A percentile compares a stretch with the other conserved stretches of the same genome.
These are phyloP conservation scores for Pagetopsis macropterus DNA, from an alignment of 2,797 vertebrate genomes.

Conservation along the genomic window DNA sequence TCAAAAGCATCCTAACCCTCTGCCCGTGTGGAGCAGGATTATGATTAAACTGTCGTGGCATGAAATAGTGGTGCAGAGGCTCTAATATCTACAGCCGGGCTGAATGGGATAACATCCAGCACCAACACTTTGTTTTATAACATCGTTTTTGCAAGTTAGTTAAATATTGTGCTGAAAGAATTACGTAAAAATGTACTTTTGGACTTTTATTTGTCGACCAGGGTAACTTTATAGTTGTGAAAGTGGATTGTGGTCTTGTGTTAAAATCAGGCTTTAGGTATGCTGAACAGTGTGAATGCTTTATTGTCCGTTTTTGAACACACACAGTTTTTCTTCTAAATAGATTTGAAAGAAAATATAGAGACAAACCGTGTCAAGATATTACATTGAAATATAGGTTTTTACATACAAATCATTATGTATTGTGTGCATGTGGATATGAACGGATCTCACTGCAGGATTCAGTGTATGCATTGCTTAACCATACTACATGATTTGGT, in stretches of 20 bases:
- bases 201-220: not conserved
- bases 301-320: not conserved
- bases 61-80: conserved; percentile 31
- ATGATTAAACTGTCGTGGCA: conserved; percentile 52
- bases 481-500: not conserved
- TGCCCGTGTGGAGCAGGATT: conserved; percentile 49
- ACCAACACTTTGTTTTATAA: conserved; percentile 30
- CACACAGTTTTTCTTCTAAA: not conserved
- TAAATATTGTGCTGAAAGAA: conserved; percentile 28
- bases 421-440: not conserved
- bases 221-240: not conserved
- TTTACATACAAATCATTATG: not conserved
- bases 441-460: conserved; percentile 3
- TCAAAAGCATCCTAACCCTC: conserved; percentile 51
- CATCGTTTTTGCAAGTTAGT: conserved; percentile 2
- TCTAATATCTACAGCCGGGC: conserved; percentile 40
- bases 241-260: not conserved
- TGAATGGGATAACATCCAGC: conserved; percentile 42
- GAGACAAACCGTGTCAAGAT: conserved; percentile 9
- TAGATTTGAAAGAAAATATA: conserved; percentile 7
- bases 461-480: not conserved
- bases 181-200: not conserved
- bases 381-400: not conserved
- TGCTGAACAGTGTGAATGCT: not conserved
- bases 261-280: not conserved